A percentile compares a stretch with the other conserved stretches of the same genome.
Evolutionary conservation across 2,888 invertebrate species (phyloP).

Genomic region (Drosophila meridiana): DNA sequence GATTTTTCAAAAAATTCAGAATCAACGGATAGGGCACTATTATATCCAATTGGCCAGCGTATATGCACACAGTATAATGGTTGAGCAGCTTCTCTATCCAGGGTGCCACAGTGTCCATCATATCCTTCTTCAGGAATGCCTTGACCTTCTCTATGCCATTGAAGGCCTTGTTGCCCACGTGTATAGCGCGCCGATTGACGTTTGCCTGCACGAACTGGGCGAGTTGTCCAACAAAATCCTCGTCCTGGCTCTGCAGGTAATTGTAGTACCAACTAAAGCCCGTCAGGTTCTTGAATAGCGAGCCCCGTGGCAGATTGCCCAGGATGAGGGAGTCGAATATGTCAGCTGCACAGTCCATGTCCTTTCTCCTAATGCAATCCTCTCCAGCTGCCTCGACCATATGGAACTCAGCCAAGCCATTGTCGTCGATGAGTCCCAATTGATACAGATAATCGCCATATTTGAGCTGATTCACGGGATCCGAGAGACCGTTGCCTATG

Average conservation of each 20-base stretch:
- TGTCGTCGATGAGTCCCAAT: conserved; percentile 88
- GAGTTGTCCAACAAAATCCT: conserved; percentile 87
- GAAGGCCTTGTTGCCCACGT: conserved; percentile 93
- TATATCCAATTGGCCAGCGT: conserved; percentile 96
- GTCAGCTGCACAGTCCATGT: conserved; percentile 90
- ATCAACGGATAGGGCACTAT: conserved; percentile 95
- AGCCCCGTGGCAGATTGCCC: conserved; percentile 86
- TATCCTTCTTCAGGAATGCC: conserved; percentile 89
- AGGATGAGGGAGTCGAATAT: conserved; percentile 90
- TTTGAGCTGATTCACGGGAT: conserved; percentile 91
- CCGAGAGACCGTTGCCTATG: conserved; percentile 93
- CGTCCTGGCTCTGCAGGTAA: conserved; percentile 87
- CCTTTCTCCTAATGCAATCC: conserved; percentile 87
- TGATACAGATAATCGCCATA: conserved; percentile 93
- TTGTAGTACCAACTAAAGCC: conserved; percentile 83
- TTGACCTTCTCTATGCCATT: conserved; percentile 88
- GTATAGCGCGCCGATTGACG: conserved; percentile 89
- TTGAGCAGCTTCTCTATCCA: conserved; percentile 89
- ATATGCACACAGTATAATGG: conserved; percentile 88
- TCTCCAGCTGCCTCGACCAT: conserved; percentile 86
- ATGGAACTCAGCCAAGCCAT: conserved; percentile 87
- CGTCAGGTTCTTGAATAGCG: conserved; percentile 87
- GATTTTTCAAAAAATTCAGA: conserved; percentile 89
- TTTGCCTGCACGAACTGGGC: conserved; percentile 79
- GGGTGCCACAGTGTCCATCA: conserved; percentile 92